These are phyloP conservation scores for Drosophila funebris DNA, from an alignment of 1,140 invertebrate species.

Conservation along the genomic window DNA sequence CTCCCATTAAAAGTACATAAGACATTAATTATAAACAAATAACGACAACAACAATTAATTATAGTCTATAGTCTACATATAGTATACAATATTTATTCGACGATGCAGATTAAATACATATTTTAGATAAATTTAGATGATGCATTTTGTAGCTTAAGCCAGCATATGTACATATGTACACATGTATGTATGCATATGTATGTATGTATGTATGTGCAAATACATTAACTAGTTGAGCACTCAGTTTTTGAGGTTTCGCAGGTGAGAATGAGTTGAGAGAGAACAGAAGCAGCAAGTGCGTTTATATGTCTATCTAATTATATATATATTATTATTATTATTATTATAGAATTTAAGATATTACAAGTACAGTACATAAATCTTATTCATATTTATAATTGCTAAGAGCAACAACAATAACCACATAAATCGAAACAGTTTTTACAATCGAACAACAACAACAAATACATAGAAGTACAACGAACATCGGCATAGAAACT, in stretches of 20 bases:
- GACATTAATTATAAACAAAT: constrained; percentile 50
- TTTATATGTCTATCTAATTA: constrained; percentile 48
- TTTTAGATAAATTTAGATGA: constrained; percentile 73
- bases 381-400: constrained; percentile 23
- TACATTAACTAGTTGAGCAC: constrained; percentile 43
- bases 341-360: constrained; percentile 29
- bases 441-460: constrained; percentile 25
- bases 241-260: constrained; percentile 78
- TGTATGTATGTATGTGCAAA: constrained; percentile 1
- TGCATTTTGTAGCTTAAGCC: constrained; percentile 64
- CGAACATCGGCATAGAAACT: constrained; percentile 48
- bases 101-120: constrained; percentile 50
- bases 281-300: constrained; percentile 44
- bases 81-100: constrained; percentile 49
- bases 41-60: constrained; percentile 3
- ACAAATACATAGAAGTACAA: constrained; percentile 57
- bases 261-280: not conserved
- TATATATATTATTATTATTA: constrained; percentile 1
- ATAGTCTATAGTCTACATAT: constrained; percentile 73
- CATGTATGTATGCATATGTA: constrained; percentile 8
- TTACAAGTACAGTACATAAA: not conserved
- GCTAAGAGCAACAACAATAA: constrained; percentile 3
- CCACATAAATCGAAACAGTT: constrained; percentile 16
- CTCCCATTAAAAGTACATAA: constrained; percentile 68
- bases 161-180: constrained; percentile 1